Base-by-base conservation (phyloP, 1,140 invertebrate genomes). In the Drosophila willistoni region DNA sequence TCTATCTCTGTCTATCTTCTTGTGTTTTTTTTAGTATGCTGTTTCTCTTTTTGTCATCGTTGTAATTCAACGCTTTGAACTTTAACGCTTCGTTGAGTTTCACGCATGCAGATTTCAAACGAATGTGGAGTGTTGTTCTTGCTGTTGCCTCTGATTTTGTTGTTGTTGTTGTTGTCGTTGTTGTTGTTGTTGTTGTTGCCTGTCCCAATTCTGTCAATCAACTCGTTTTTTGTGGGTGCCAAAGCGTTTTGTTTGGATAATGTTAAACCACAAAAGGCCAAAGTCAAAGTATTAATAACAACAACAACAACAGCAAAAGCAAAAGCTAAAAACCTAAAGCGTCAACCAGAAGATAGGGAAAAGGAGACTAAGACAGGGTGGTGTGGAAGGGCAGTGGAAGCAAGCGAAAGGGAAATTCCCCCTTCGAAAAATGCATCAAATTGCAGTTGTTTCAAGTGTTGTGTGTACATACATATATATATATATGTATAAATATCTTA, bases 201-300 rank as follows among this genome's bases (percentile, higher is more conserved):
- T 63, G 84, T 77, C 86, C 85, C 78, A 89, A 89, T 90, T 89
- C 86, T 90, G 85, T 89, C 85, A 89, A 90, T 89, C 85, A 89
- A 86, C 83, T 86, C 76, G 81, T 79, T 81, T 69, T 85, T 89
- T 90, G 85, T 89, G 84, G 84, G 84, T 89, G 85, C 84, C 77
- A 89, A 76, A 89, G 84, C 83, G 84, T 86, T 86, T 89, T 89
- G 84, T 84, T 89, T 89, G 77, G 77, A 73, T 89, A 81, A 84
- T 81, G 80, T 81, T 87, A 87, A 77, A 86, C 83, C 83, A 72
- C 83, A 86, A 86, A 86, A 86, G 83, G 83, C 83, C 83, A 86
- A 86, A 86, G 83, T 87, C 82, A 86, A 86, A 87, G 83, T 85
- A 85, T 84, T 79, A 82, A 67, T 82, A 78, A 65, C 57, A 77